Evolutionary conservation across 2,888 invertebrate species (phyloP), one percentile per base, ranked within the genome.

Genomic region (Sphaeridia pumilis): DNA sequence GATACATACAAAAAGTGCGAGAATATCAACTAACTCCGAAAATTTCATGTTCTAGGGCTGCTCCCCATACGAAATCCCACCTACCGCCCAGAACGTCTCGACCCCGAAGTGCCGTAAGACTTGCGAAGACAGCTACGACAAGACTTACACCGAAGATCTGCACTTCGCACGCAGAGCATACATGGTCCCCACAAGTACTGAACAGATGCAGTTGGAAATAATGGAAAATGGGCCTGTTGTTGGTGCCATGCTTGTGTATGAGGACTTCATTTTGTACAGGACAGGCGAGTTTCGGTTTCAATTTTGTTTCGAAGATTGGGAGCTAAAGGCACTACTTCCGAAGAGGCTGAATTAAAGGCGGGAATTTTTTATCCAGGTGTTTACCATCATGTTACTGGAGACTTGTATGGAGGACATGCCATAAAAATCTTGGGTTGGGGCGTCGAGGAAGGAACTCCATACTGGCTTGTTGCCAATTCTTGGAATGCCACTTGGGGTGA

Each of bases 401-500:
- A 75, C 17, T 75, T 72, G 28, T 73, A 89, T 3, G 92, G 90
- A 25, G 88, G 87, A 0, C 90, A 92, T 70, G 90, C 90, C 26
- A 80, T 92, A 49, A 84, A 84, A 67, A 82, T 92, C 47, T 70
- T 90, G 45, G 90, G 93, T n/a, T 93, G 88, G 87, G 92, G 93
- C 41, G 76, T 76, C 60, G 83, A 87, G 59, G 76, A 79, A 44
- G 78, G 77, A 7, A 78, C 76, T 49, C 83, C 84, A 44, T 93
- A 89, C 71, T 93, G 93, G 93, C 76, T 88, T 21, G 79, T 88
- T 64, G 88, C 87, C 47, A 93, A 93, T 74, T 89, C 87, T 0
- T 93, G 92, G 92, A 92, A 93, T 73, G 75, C 77, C 1, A 92
- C 92, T 70, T 93, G 92, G 92, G 92, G 92, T 38, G 52, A 64